Base-by-base conservation (phyloP, 2,113 vertebrate genomes). In the Charina bottae region DNA sequence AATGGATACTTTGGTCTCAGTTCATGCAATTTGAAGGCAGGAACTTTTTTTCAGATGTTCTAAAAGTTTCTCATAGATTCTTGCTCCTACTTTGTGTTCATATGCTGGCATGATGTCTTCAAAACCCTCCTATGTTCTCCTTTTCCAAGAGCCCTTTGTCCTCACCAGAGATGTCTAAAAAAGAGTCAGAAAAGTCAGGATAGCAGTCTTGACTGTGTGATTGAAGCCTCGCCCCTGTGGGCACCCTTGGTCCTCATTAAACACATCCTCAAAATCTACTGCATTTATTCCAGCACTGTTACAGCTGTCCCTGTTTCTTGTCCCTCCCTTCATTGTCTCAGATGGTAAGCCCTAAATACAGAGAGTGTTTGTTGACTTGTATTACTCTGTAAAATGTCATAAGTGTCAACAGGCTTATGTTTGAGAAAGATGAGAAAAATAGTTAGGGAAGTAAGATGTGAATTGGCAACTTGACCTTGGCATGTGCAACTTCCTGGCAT, bases 1-100 rank as follows among this genome's bases (percentile, higher is more conserved):
- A 56, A 92, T 1, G 90, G 9, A 15, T 92, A 7, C 12, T 92
- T 26, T 90, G 3, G 2, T 93, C 93, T 88, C 60, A 56, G 21
- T 0, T 28, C 49, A 89, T 11, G 19, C 46, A 11, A 2, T 37
- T 12, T 2, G 26, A 64, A 13, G 11, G 4, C 62, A 0, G 62
- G 4, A 11, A 59, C 19, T 1, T 59, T 88, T 49, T 23, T 11
- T 83, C 83, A 8, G 37, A 83, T 5, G 83, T 12, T 53, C 10
- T 85, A 49, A 26, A 84, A 0, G 4, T 84, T 55, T 19, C 19
- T 13, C 53, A 2, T 1, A 4, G 26, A 9, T 24, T 23, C 37
- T 85, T 59, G 17, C 33, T 17, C 2, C 33, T 46, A 13, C 24
- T 33, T 60, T 60, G 33, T 13, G 6, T 46, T 68, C n/a, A 8